Percentiles rank a stretch among this genome's conserved stretches.
phyloP scores from a whole-genome alignment of 2,888 invertebrate genomes.

The Polymixis flavicincta region DNA sequence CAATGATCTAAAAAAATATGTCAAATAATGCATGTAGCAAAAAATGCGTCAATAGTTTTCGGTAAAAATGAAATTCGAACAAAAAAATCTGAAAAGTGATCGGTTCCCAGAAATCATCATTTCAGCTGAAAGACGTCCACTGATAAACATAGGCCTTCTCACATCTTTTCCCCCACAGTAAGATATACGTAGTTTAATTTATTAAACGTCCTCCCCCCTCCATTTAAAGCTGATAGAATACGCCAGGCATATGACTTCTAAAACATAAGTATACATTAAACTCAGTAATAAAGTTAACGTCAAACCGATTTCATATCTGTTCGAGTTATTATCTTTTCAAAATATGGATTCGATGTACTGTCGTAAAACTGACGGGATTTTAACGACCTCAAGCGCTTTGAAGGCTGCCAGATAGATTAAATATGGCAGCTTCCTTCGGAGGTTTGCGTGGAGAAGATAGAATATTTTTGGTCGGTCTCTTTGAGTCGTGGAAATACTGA shows the following conservation, averaged over 20 bases:
- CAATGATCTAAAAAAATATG: too few species aligned
- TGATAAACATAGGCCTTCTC: too few species aligned
- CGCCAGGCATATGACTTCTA: neutral
- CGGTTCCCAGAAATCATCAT: too few species aligned
- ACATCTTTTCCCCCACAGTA: too few species aligned
- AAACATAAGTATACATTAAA: constrained; percentile 27
- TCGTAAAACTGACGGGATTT: constrained; percentile 70
- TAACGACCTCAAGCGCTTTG: constrained; percentile 67
- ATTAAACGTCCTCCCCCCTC: neutral
- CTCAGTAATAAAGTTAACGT: constrained; percentile 71
- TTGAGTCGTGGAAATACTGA: neutral
- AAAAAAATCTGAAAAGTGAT: too few species aligned
- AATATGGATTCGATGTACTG: constrained; percentile 74
- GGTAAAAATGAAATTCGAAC: too few species aligned
- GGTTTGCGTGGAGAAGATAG: constrained; percentile 37
- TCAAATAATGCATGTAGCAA: too few species aligned
- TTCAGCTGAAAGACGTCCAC: too few species aligned
- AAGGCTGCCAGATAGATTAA: constrained; percentile 59
- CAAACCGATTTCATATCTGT: constrained; percentile 70
- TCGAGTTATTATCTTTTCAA: constrained; percentile 75
- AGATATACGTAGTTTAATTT: neutral
- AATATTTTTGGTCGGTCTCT: constrained; percentile 20
- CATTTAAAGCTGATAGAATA: neutral
- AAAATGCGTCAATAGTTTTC: too few species aligned
- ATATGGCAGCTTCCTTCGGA: constrained; percentile 51